Percentiles rank a stretch among this genome's conserved stretches.
Evolutionary conservation across 2,888 invertebrate genomes (phyloP).

Genomic region (Hartigia nigra): DNA sequence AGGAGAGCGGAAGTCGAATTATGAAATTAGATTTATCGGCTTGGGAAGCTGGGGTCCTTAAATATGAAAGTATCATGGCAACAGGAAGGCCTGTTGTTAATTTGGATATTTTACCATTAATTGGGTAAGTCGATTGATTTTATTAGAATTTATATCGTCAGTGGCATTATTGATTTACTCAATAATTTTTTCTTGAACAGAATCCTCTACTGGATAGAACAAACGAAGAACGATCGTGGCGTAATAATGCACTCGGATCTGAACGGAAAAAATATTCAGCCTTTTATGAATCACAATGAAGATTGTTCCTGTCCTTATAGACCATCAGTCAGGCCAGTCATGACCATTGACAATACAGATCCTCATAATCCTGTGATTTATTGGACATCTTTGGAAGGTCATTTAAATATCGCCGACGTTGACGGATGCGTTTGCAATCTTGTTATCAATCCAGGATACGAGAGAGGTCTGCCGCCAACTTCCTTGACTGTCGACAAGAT

Average conservation of each 20-base stretch:
- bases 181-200: slow-evolving; percentile 61
- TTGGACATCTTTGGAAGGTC: slow-evolving; percentile 74
- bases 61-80: slow-evolving; percentile 68
- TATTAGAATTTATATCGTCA: background rate
- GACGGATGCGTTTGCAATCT: slow-evolving; percentile 75
- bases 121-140: slow-evolving; percentile 68
- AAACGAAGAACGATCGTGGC: slow-evolving; percentile 70
- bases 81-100: slow-evolving; percentile 72
- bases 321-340: slow-evolving; percentile 72
- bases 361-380: slow-evolving; percentile 70
- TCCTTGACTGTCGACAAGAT: slow-evolving; percentile 78
- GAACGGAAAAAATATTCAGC: slow-evolving; percentile 69
- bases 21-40: slow-evolving; percentile 75
- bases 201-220: slow-evolving; percentile 82
- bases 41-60: slow-evolving; percentile 67
- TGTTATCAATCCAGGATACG: slow-evolving; percentile 67
- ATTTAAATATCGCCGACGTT: slow-evolving; percentile 75
- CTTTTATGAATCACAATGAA: slow-evolving; percentile 69
- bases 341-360: slow-evolving; percentile 77
- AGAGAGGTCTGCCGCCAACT: slow-evolving; percentile 71
- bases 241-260: slow-evolving; percentile 74
- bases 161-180: background rate
- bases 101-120: slow-evolving; percentile 80
- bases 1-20: slow-evolving; percentile 68
- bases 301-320: slow-evolving; percentile 76